Evolutionary conservation across 53 echinoderm and acorn worm genomes (phyloP).

Genomic region (Paelopatides confundens): DNA sequence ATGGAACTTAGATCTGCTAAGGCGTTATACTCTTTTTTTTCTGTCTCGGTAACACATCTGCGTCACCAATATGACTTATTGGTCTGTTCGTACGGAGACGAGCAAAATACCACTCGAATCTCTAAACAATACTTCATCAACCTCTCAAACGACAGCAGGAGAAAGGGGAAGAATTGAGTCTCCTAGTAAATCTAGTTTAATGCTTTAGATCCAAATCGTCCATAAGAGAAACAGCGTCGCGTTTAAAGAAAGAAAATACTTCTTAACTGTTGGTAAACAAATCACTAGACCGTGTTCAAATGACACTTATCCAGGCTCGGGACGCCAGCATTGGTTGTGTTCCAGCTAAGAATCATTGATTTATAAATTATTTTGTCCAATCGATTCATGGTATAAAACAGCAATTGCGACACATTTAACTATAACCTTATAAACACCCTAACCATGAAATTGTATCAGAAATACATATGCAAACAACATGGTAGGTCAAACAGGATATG

Average conservation of each 20-base stretch:
- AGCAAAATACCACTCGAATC: constrained; percentile 15
- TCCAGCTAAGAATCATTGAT: too few species aligned
- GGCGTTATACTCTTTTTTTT: too few species aligned
- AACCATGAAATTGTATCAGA: not conserved
- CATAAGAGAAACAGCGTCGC: not conserved
- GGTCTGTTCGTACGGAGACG: constrained; percentile 2
- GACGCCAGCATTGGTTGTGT: too few species aligned
- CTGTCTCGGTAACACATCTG: not conserved
- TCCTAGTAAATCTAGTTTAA: constrained; percentile 23
- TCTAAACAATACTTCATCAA: constrained; percentile 41
- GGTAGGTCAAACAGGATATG: too few species aligned
- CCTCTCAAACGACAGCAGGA: constrained; percentile 13
- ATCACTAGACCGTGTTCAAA: not conserved
- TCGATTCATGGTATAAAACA: too few species aligned
- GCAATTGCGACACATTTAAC: not conserved
- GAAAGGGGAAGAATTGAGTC: not conserved
- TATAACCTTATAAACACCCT: not conserved
- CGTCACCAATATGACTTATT: constrained; percentile 25
- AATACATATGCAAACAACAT: not conserved
- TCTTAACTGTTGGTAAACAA: constrained; percentile 26
- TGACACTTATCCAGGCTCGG: too few species aligned
- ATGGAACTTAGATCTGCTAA: too few species aligned
- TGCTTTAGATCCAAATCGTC: not conserved
- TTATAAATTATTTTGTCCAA: too few species aligned
- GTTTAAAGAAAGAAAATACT: not conserved